Evolutionary conservation across 2,113 vertebrate genomes (phyloP).

Genomic region (Chamaea fasciata): DNA sequence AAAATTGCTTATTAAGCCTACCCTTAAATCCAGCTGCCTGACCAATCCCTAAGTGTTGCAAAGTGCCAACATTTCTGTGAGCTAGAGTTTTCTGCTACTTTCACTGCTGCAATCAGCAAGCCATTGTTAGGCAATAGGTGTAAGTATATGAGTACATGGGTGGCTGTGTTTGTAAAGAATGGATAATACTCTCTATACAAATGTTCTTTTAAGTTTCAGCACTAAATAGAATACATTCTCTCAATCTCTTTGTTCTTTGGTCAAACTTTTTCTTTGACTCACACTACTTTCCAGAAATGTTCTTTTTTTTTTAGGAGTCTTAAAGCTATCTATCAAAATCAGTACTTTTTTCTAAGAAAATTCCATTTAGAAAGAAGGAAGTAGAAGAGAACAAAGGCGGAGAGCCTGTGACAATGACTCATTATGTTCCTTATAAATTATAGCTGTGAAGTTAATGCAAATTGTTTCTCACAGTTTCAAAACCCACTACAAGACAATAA

Average conservation of each 20-base stretch:
- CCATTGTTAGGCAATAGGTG: slow-evolving; percentile 7
- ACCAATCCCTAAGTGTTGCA: background rate
- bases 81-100: slow-evolving; percentile 32
- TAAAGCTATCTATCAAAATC: slow-evolving; percentile 50
- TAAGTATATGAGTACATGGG: background rate
- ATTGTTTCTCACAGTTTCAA: slow-evolving; percentile 62
- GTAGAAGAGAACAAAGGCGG: slow-evolving; percentile 56
- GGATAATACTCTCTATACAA: background rate
- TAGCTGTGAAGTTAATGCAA: slow-evolving; percentile 62
- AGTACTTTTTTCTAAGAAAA: slow-evolving; percentile 67
- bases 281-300: slow-evolving; percentile 53
- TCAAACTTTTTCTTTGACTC: slow-evolving; percentile 24
- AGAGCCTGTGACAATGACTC: slow-evolving; percentile 70
- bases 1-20: slow-evolving; percentile 16
- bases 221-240: background rate
- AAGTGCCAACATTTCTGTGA: slow-evolving; percentile 32
- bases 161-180: background rate
- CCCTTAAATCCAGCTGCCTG: background rate
- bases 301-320: slow-evolving; percentile 10
- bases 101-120: slow-evolving; percentile 35
- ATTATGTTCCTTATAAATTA: slow-evolving; percentile 71
- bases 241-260: background rate
- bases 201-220: background rate
- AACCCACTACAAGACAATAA: slow-evolving; percentile 47
- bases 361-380: slow-evolving; percentile 76